phyloP scores from a whole-genome alignment of 1,140 invertebrate species.

The Lordiphosa collinella region DNA sequence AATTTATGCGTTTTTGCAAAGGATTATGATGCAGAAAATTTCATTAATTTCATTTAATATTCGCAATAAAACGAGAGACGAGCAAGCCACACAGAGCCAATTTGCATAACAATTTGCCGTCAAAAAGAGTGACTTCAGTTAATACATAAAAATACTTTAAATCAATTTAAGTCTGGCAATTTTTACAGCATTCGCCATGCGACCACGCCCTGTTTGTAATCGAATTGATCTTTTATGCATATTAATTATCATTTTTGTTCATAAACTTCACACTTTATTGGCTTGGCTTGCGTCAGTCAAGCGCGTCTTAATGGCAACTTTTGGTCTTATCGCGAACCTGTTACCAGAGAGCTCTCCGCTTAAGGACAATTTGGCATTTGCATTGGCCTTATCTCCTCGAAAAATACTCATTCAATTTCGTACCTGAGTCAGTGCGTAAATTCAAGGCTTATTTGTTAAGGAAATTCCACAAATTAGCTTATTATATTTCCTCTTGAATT shows the following conservation, averaged over 20 bases:
- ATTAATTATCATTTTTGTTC: conserved; percentile 49
- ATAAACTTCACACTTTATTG: conserved; percentile 60
- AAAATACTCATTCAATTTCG: conserved; percentile 17
- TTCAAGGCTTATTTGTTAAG: conserved; percentile 30
- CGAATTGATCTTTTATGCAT: conserved; percentile 25
- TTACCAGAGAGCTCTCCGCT: conserved; percentile 31
- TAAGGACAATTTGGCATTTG: conserved; percentile 41
- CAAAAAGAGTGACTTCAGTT: conserved; percentile 7
- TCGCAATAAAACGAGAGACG: conserved; percentile 63
- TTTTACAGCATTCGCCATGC: conserved; percentile 26
- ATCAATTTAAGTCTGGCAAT: conserved; percentile 48
- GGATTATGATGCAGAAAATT: conserved; percentile 76
- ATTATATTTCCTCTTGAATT: conserved; percentile 40
- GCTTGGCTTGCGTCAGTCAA: conserved; percentile 18
- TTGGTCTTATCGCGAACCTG: conserved; percentile 41
- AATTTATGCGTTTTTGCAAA: conserved; percentile 76
- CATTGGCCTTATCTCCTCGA: conserved; percentile 20
- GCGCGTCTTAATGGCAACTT: conserved; percentile 42
- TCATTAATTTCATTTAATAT: conserved; percentile 77
- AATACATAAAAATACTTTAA: conserved; percentile 40
- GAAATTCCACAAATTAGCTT: conserved; percentile 40
- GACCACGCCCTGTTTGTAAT: conserved; percentile 25
- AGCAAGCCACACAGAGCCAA: conserved; percentile 27
- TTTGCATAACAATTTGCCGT: conserved; percentile 50
- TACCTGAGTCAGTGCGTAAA: conserved; percentile 51